Evolutionary conservation across 2,797 vertebrate genomes (phyloP).

Genomic region (Pseudotriccus pelzelni): DNA sequence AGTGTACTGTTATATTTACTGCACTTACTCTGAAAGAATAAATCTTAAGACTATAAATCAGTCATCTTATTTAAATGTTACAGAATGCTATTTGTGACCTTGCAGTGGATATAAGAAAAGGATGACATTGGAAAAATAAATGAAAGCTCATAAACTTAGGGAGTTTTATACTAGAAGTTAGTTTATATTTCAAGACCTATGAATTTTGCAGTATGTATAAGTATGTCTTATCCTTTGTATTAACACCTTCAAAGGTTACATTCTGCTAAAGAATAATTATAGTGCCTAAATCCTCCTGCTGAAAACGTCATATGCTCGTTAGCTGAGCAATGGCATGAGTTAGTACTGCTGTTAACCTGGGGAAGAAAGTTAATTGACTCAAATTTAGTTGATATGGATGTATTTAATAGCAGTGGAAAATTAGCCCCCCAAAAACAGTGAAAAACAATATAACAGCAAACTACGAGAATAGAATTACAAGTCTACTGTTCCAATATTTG

Average conservation of each 20-base stretch:
- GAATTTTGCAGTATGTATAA: background rate
- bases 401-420: background rate
- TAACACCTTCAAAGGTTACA: background rate
- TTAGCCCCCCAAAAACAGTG: background rate
- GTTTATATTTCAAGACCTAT: background rate
- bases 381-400: background rate
- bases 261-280: background rate
- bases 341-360: background rate
- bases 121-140: background rate
- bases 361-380: background rate
- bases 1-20: background rate
- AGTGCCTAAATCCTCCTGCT: background rate
- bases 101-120: background rate
- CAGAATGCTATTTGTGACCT: background rate
- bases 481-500: background rate
- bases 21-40: background rate
- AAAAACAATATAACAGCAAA: background rate
- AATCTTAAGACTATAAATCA: background rate
- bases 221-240: background rate
- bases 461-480: background rate
- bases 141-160: background rate
- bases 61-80: background rate
- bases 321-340: background rate
- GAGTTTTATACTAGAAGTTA: background rate
- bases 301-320: accelerated